Evolutionary conservation across 2,113 vertebrate species (phyloP), one percentile per base, ranked within the genome.

Genomic region (Hypocryptadius cinnamomeus): DNA sequence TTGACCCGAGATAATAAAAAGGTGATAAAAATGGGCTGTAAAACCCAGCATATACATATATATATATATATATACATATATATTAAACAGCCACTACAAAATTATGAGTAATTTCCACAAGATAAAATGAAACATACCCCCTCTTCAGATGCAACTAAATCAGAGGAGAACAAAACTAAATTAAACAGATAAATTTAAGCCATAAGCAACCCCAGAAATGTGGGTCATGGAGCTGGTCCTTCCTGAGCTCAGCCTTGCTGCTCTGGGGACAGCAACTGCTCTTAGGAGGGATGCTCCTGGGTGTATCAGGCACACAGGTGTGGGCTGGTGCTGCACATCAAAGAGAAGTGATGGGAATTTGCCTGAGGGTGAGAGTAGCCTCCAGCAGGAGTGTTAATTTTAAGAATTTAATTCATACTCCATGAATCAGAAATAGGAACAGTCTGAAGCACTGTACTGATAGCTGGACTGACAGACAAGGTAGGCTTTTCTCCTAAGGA

Each of bases 1-100:
- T 98, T 98, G 98, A 98, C 98, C 98, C 19, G 10, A 97, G 97
- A 97, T 97, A 98, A 98, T 98, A 98, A 98, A 98, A 97, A 97
- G 97, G 97, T 97, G 97, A 96, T 98, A 98, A 98, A 98, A 98
- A 90, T 13, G 97, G 96, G 96, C 96, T 96, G 95, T 98, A 98
- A 98, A 97, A 98, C 90, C 78, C 84, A 37, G 68, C 95, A 97
- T 91, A 94, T 92, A 96, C 78, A 95, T 88, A 93, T 6, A 90
- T 79, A 78, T 20, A 51, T 63, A 56, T 61, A 65, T 45, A 57
- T 48, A 30, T 8, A 64, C 23, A 90, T 37, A 85, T 90, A 95
- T 35, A 35, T 81, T 7, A 91, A 96, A 96, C 79, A 95, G 94
- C 78, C 83, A 79, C 96, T 94, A 95, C 92, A 95, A 96, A 95